phyloP scores from a whole-genome alignment of 2,113 vertebrate genomes.

The Mirounga angustirostris region DNA sequence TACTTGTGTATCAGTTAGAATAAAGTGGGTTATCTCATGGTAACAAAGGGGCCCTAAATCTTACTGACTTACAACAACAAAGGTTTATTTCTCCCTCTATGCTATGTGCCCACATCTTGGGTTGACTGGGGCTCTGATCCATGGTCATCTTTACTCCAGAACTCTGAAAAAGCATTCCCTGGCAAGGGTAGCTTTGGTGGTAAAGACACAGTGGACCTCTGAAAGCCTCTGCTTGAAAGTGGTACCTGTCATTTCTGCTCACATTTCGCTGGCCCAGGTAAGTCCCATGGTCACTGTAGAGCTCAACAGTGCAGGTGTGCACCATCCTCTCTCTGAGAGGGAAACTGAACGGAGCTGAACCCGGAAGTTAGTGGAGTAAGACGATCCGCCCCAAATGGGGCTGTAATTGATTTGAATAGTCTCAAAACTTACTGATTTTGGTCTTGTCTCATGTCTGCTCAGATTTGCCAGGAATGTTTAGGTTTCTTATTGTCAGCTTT shows the following conservation, averaged over 20 bases:
- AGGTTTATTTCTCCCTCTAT: not conserved
- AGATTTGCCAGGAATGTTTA: constrained; percentile 28
- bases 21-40: not conserved
- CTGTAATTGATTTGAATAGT: not conserved
- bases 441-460: not conserved
- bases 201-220: not conserved
- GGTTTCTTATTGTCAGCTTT: constrained; percentile 46
- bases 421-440: not conserved
- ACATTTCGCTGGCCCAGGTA: not conserved
- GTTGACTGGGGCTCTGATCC: not conserved
- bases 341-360: not conserved
- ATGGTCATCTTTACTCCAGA: not conserved
- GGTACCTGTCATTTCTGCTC: not conserved
- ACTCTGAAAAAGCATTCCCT: not conserved
- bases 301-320: not conserved
- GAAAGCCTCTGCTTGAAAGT: not conserved
- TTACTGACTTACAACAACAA: not conserved
- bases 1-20: not conserved
- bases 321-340: not conserved
- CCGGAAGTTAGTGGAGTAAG: not conserved
- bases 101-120: not conserved
- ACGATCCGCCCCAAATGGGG: not conserved
- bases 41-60: not conserved
- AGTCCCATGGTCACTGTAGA: not conserved
- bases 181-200: not conserved